phyloP scores from a whole-genome alignment of 2,113 vertebrate species.

The Etia nguti region DNA sequence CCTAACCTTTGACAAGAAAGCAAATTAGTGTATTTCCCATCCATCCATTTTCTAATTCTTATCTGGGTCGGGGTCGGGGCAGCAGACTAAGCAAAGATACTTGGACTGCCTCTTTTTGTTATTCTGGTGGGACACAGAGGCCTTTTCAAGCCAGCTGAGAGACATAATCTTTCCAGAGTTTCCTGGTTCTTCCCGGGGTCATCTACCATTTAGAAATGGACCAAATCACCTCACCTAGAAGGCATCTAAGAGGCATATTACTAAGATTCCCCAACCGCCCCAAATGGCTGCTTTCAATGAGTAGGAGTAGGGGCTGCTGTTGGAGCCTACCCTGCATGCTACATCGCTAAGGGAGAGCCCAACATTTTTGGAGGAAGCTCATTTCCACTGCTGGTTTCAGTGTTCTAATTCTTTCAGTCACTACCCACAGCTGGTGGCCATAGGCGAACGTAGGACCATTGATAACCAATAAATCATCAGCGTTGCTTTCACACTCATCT shows the following conservation, averaged over 20 bases:
- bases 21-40: not conserved
- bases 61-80: not conserved
- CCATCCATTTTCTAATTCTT: not conserved
- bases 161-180: not conserved
- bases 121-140: not conserved
- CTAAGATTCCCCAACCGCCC: not conserved
- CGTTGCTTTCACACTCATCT: not conserved
- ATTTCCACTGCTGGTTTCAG: not conserved
- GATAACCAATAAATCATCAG: not conserved
- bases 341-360: not conserved
- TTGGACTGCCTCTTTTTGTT: not conserved
- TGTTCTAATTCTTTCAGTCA: not conserved
- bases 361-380: not conserved
- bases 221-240: not conserved
- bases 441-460: no score
- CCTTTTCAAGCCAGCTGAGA: not conserved
- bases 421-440: not conserved
- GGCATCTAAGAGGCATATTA: not conserved
- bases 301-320: not conserved
- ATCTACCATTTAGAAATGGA: not conserved
- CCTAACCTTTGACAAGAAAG: not conserved
- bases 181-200: not conserved
- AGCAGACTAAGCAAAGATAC: not conserved
- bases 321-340: accelerated
- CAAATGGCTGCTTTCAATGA: not conserved